These are phyloP conservation scores for Araneus ventricosus DNA, from an alignment of 1,140 invertebrate genomes.

Conservation along the genomic window DNA sequence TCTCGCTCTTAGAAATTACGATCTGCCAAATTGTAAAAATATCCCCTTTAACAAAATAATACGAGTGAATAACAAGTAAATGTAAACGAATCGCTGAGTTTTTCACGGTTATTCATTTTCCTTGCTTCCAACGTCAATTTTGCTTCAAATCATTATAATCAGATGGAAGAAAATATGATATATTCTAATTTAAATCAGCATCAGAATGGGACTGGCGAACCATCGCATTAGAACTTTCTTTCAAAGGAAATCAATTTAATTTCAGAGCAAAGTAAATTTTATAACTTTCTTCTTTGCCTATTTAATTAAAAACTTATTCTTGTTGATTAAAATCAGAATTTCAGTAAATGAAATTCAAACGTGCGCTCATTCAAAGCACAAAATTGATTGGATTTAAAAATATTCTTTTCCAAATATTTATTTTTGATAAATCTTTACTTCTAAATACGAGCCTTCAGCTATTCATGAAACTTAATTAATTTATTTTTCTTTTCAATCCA, in stretches of 20 bases:
- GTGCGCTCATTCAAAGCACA: neutral
- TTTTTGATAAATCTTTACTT: constrained; percentile 12
- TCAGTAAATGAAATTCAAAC: neutral
- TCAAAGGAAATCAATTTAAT: neutral
- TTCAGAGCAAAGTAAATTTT: neutral
- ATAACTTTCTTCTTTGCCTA: neutral
- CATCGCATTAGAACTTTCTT: neutral
- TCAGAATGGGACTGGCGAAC: no score
- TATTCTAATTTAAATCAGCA: no score
- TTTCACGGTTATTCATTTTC: no score
- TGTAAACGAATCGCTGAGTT: no score
- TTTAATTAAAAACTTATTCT: neutral
- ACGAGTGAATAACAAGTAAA: no score
- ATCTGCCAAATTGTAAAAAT: no score
- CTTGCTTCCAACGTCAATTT: no score
- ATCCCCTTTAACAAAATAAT: no score
- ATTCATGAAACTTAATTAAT: constrained; percentile 14
- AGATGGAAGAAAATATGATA: no score
- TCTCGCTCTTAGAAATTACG: no score
- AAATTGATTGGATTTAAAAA: constrained; percentile 3
- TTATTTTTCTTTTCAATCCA: neutral
- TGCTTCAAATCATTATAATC: no score
- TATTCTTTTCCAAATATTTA: neutral
- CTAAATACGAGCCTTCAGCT: neutral
- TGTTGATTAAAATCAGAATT: neutral